Evolutionary conservation across 2,888 invertebrate genomes (phyloP).

Genomic region (Eledona agricola): DNA sequence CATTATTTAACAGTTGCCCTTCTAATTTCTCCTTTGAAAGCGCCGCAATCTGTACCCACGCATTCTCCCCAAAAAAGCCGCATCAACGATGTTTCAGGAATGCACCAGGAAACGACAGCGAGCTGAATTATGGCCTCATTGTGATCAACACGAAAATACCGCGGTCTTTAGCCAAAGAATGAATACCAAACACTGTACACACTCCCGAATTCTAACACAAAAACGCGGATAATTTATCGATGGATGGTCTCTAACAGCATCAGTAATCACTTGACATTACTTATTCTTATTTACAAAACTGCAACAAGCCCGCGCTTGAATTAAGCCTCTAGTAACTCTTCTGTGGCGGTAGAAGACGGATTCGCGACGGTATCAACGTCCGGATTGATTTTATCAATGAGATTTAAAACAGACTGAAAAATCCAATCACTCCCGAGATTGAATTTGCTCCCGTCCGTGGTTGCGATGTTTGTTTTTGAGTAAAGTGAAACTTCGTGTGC

Average conservation of each 20-base stretch:
- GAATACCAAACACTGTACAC: not conserved
- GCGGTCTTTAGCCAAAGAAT: too few species aligned
- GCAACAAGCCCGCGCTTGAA: too few species aligned
- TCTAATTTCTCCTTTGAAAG: conserved; percentile 18
- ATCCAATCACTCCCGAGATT: conserved; percentile 50
- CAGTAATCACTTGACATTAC: too few species aligned
- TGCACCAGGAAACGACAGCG: conserved; percentile 2
- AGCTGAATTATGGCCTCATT: conserved; percentile 5
- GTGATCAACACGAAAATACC: conserved; percentile 3
- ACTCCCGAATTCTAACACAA: too few species aligned
- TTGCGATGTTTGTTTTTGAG: conserved; percentile 28
- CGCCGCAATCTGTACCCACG: conserved; percentile 10
- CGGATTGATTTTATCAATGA: conserved; percentile 49
- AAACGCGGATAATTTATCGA: too few species aligned
- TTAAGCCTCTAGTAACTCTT: too few species aligned
- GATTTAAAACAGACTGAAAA: conserved; percentile 52
- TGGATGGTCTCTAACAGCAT: too few species aligned
- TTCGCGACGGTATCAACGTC: not conserved
- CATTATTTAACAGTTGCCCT: conserved; percentile 32
- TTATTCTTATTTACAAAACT: too few species aligned
- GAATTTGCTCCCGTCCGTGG: conserved; percentile 45
- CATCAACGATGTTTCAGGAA: conserved; percentile 1
- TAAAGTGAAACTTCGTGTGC: conserved; percentile 21
- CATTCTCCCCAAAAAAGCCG: conserved; percentile 1
- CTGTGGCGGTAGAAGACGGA: too few species aligned